Evolutionary conservation across 53 echinoderm and acorn worm genomes (phyloP).

Genomic region (Crossaster papposus): DNA sequence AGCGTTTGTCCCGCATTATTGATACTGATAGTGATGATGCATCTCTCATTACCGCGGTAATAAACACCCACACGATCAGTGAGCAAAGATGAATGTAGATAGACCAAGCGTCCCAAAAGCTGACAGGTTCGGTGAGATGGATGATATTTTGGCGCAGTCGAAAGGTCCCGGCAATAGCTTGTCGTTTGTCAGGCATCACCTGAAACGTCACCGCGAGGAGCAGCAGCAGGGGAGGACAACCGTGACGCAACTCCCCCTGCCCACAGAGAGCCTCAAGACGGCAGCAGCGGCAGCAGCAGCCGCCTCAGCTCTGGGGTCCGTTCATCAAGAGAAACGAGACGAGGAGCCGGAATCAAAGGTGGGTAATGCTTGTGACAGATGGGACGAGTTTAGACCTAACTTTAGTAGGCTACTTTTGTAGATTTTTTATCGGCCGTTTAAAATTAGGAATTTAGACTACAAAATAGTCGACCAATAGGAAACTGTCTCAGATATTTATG

Average conservation of each 20-base stretch:
- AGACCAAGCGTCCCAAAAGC: background rate
- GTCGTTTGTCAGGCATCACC: conserved; percentile 28
- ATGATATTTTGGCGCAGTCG: background rate
- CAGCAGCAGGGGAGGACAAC: conserved; percentile 19
- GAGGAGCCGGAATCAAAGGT: conserved; percentile 1
- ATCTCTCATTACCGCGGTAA: too few relatives aligned
- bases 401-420: too few relatives aligned
- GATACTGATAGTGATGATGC: too few relatives aligned
- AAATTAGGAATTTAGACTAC: too few relatives aligned
- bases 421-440: too few relatives aligned
- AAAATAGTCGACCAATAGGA: too few relatives aligned
- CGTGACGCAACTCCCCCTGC: conserved; percentile 2
- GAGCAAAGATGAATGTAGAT: background rate
- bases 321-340: background rate
- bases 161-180: background rate
- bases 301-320: conserved; percentile 31
- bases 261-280: background rate
- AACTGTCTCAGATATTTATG: too few relatives aligned
- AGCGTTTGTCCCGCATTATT: too few relatives aligned
- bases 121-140: background rate
- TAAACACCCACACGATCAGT: too few relatives aligned
- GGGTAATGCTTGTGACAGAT: too few relatives aligned
- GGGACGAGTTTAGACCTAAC: too few relatives aligned
- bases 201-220: conserved; percentile 17
- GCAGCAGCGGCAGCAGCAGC: conserved; percentile 15